Base-by-base conservation (phyloP, 2,113 vertebrate species). In the Poicephalus gulielmi region DNA sequence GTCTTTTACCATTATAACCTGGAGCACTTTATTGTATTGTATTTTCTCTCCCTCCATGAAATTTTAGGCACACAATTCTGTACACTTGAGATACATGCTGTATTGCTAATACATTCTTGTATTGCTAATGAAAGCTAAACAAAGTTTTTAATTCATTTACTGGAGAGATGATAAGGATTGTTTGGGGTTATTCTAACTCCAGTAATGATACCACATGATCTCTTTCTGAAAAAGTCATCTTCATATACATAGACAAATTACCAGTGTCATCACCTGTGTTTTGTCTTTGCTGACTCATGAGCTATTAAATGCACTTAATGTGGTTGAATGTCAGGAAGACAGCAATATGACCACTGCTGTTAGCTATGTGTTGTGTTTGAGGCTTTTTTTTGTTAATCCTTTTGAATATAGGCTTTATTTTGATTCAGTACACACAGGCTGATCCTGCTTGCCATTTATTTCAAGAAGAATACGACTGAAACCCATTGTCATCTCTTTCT, bases 251-350 rank as follows among this genome's bases (percentile, higher is more conserved):
- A 76, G 83, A 39, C 33, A 76, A 86, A 93, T 93, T 62, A 66
- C 22, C 25, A 46, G 39, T 53, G 47, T 70, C 30, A 46, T 91
- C 86, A 96, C 80, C 76, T 82, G 69, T 70, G 64, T 47, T 75
- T 86, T 88, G 35, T 75, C 27, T 91, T 69, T 94, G 83, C 86
- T 94, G 80, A 73, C 49, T 95, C 88, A 68, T n/a, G n/a, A 86
- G 66, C 69, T 84, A 18, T 84, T 84, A 91, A 92, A 46, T 89
- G 73, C 75, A 57, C 52, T 89, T 79, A 91, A 63, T 25, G 44
- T 62, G n/a, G 41, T 23, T 90, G 63, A 39, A 33, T 86, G 43
- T 44, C 50, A 44, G 69, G 68, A 37, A 79, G 81, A 89, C 43
- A 64, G 62, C 50, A 71, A 47, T 66, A 37, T 67, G 83, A 52